Evolutionary conservation across 2,113 vertebrate species (phyloP).

Genomic region (Labeo catla): DNA sequence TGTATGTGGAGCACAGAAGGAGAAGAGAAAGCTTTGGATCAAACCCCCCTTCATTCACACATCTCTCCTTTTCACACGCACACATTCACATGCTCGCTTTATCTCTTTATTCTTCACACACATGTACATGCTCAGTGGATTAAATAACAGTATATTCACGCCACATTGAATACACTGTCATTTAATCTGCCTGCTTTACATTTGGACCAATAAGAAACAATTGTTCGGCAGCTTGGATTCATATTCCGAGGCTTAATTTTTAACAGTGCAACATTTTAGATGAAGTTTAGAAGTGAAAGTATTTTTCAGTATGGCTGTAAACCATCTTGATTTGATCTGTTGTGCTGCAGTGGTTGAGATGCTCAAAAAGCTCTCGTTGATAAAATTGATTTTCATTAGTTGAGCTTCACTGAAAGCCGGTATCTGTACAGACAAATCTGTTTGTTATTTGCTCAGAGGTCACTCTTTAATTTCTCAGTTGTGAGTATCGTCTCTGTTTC

Average conservation of each 20-base stretch:
- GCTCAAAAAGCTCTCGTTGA: not conserved
- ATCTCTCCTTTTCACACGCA: conserved; percentile 48
- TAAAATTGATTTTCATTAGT: not conserved
- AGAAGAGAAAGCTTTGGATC: conserved; percentile 40
- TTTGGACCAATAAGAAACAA: not conserved
- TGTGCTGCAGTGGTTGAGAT: not conserved
- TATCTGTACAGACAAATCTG: not conserved
- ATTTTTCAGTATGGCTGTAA: not conserved
- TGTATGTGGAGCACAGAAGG: conserved; percentile 39
- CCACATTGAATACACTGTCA: not conserved
- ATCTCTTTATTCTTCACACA: conserved; percentile 57
- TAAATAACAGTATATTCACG: conserved; percentile 15
- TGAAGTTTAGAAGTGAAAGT: not conserved
- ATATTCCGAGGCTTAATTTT: conserved; percentile 15
- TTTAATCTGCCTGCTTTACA: not conserved
- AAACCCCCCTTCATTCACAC: not conserved
- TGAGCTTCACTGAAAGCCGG: not conserved
- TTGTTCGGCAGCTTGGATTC: not conserved
- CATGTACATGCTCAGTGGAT: conserved; percentile 17
- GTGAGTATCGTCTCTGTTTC: not conserved
- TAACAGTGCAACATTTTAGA: conserved; percentile 4
- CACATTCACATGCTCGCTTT: conserved; percentile 19
- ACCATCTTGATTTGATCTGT: not conserved
- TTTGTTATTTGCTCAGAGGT: not conserved
- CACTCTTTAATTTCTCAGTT: not conserved